These are phyloP conservation scores for Mnemiopsis leidyi DNA, from an alignment of 37 sponge, comb jelly and placozoan genomes.

Conservation along the genomic window DNA sequence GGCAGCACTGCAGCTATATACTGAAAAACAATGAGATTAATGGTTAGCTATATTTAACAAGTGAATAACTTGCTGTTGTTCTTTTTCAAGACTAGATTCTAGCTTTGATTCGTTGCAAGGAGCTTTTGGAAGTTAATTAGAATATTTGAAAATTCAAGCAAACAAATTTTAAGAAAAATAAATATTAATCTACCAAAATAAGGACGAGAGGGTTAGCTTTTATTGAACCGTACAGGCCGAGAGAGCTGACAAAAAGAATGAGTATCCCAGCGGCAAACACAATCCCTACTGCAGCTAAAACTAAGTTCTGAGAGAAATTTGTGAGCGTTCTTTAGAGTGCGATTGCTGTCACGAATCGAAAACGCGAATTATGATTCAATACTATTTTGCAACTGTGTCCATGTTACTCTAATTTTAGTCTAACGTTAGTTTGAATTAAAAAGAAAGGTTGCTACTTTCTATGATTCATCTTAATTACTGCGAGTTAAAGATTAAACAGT, in stretches of 20 bases:
- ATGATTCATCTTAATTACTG: too few species aligned
- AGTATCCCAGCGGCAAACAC: not conserved
- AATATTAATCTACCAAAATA: not conserved
- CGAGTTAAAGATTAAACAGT: too few species aligned
- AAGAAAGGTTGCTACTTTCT: too few species aligned
- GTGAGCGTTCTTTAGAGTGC: too few species aligned
- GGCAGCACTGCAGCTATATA: not conserved
- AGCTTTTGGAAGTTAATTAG: too few species aligned
- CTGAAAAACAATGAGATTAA: not conserved
- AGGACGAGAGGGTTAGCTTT: not conserved
- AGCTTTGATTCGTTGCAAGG: not conserved
- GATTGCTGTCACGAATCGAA: too few species aligned
- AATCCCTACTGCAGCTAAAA: not conserved
- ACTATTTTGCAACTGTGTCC: too few species aligned
- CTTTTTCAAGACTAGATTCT: not conserved
- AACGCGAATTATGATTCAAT: too few species aligned
- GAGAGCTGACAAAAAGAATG: not conserved
- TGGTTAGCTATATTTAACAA: not conserved
- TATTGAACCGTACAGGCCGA: not conserved
- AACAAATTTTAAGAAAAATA: not conserved
- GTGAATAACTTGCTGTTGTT: not conserved
- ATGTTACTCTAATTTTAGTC: too few species aligned
- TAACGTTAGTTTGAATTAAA: too few species aligned
- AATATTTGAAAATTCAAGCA: not conserved
- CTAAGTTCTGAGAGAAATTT: not conserved